Conservation (phyloP, 2,797 vertebrate species). For the Erethizon dorsatum region DNA sequence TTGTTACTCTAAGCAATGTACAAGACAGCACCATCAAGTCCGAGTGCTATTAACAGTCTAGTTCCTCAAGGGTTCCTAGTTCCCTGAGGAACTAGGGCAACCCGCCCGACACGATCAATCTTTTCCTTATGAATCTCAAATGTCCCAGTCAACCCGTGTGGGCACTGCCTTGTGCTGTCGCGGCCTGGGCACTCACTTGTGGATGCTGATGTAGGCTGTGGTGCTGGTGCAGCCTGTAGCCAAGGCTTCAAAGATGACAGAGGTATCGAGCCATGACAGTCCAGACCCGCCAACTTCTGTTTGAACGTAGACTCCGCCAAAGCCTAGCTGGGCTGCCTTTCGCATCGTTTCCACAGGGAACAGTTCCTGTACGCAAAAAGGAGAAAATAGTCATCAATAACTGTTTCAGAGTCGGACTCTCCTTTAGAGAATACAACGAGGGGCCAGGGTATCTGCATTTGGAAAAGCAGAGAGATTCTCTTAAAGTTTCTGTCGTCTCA, state of each 20-base stretch:
- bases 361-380: constrained; percentile 91
- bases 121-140: not conserved
- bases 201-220: constrained; percentile 98
- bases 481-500: not conserved
- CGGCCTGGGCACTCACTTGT: constrained; percentile 93
- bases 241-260: constrained; percentile 97
- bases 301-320: constrained; percentile 95
- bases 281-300: constrained; percentile 97
- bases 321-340: constrained; percentile 96
- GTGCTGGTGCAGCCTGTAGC: constrained; percentile 98
- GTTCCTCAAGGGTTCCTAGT: not conserved
- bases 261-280: constrained; percentile 96
- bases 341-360: constrained; percentile 96
- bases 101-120: not conserved
- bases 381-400: not conserved
- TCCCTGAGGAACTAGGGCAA: not conserved
- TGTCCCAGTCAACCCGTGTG: rapidly evolving
- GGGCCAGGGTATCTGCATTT: not conserved
- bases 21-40: not conserved
- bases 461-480: not conserved
- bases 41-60: not conserved
- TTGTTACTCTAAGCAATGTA: not conserved
- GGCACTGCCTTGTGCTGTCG: not conserved
- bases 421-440: not conserved
- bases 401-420: not conserved